Conservation (phyloP, 1,140 invertebrate species). For the Helicoverpa zea region DNA sequence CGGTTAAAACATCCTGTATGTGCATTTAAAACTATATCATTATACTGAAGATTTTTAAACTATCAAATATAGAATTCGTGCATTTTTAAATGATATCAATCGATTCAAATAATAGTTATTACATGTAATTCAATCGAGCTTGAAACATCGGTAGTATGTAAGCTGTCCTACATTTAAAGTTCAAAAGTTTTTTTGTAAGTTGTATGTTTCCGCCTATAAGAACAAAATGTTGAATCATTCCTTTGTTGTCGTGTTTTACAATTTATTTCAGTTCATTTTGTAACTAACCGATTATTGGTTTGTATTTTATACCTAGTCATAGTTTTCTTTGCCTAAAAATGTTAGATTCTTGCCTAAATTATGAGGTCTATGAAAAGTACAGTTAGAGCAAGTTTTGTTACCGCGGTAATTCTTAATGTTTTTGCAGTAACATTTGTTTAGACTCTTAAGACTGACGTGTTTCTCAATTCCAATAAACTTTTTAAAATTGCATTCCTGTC, state of each 20-base stretch:
- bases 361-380: slow-evolving; percentile 4
- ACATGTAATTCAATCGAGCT: background rate
- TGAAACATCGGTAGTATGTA: background rate
- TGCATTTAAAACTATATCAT: too few relatives aligned
- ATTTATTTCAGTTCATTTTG: slow-evolving; percentile 2
- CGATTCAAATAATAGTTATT: too few relatives aligned
- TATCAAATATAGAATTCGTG: too few relatives aligned
- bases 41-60: too few relatives aligned
- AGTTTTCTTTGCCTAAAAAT: background rate
- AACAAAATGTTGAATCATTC: slow-evolving; percentile 44
- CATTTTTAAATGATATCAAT: too few relatives aligned
- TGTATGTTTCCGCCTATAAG: slow-evolving; percentile 45
- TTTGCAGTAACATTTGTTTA: slow-evolving; percentile 13
- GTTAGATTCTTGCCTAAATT: too few relatives aligned
- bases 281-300: slow-evolving; percentile 8
- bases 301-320: slow-evolving; percentile 23
- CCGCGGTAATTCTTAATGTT: slow-evolving; percentile 1
- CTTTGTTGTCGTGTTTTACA: slow-evolving; percentile 31
- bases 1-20: too few relatives aligned
- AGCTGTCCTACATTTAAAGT: background rate
- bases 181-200: slow-evolving; percentile 11
- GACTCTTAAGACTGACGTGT: slow-evolving; percentile 36
- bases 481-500: background rate
- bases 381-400: slow-evolving; percentile 16
- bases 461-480: slow-evolving; percentile 39